phyloP scores from a whole-genome alignment of 2,888 invertebrate genomes.

The Catocala sponsa region DNA sequence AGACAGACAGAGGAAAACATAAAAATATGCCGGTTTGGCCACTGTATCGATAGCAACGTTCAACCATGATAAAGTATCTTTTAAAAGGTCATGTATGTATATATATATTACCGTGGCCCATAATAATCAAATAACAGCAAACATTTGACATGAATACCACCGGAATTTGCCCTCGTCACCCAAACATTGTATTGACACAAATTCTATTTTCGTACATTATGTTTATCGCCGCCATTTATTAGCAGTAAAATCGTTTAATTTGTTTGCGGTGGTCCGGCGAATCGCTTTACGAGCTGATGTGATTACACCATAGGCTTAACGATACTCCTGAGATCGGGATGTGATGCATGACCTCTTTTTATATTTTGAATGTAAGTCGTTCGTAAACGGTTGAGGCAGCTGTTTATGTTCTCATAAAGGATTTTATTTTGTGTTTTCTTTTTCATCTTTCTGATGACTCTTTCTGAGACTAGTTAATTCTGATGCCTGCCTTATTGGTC shows the following conservation, averaged over 20 bases:
- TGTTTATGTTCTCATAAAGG: background rate
- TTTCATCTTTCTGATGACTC: background rate
- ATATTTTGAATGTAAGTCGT: conserved; percentile 50
- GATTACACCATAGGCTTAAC: conserved; percentile 72
- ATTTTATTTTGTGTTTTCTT: background rate
- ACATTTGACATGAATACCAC: conserved; percentile 1
- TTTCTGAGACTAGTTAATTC: too few relatives aligned
- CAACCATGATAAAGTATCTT: too few relatives aligned
- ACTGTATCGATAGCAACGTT: too few relatives aligned
- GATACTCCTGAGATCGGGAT: conserved; percentile 69
- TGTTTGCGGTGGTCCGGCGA: conserved; percentile 72
- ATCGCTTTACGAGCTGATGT: conserved; percentile 71
- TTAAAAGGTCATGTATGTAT: too few relatives aligned
- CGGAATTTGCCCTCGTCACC: conserved; percentile 16
- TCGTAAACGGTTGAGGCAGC: conserved; percentile 40
- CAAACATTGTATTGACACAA: conserved; percentile 37
- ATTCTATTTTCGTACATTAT: conserved; percentile 51
- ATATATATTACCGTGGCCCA: too few relatives aligned
- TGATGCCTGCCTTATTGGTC: too few relatives aligned
- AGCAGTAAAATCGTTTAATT: conserved; percentile 72
- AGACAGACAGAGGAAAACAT: too few relatives aligned
- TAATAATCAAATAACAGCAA: background rate
- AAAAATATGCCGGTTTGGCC: too few relatives aligned
- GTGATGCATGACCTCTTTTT: conserved; percentile 59
- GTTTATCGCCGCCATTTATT: conserved; percentile 67